Evolutionary conservation across 2,888 invertebrate genomes (phyloP).

Genomic region (Isoperla grammatica): DNA sequence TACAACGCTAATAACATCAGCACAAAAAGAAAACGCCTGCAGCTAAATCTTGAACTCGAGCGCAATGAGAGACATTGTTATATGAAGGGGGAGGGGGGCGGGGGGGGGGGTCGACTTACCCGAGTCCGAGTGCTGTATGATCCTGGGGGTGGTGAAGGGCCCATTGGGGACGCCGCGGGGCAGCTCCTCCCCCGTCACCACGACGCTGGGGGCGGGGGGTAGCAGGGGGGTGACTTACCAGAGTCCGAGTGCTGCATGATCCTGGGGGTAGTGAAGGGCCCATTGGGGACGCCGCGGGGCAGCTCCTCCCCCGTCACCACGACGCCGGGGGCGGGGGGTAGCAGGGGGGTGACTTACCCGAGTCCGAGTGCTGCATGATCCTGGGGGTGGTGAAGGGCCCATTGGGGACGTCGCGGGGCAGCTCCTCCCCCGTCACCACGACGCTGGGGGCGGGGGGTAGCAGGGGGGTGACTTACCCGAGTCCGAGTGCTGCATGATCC

Average conservation of each 20-base stretch:
- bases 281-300: slow-evolving; percentile 34
- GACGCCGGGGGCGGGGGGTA: slow-evolving; percentile 61
- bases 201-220: too few species aligned
- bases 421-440: slow-evolving; percentile 60
- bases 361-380: slow-evolving; percentile 45
- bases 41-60: too few species aligned
- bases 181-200: slow-evolving; percentile 58
- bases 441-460: slow-evolving; percentile 62
- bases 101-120: too few species aligned
- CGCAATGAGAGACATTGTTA: too few species aligned
- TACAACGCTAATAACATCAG: too few species aligned
- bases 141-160: slow-evolving; percentile 29
- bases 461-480: slow-evolving; percentile 51
- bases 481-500: slow-evolving; percentile 44
- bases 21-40: too few species aligned
- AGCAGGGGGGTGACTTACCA: slow-evolving; percentile 49
- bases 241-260: slow-evolving; percentile 46
- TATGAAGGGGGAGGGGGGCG: too few species aligned
- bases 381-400: slow-evolving; percentile 32
- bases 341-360: slow-evolving; percentile 53
- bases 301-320: slow-evolving; percentile 60
- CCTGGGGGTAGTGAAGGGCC: slow-evolving; percentile 31
- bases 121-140: slow-evolving; percentile 46
- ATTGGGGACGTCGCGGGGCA: slow-evolving; percentile 34
- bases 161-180: slow-evolving; percentile 35